Base-by-base conservation (phyloP, 1,140 invertebrate species). In the Brachionus calyciflorus region DNA sequence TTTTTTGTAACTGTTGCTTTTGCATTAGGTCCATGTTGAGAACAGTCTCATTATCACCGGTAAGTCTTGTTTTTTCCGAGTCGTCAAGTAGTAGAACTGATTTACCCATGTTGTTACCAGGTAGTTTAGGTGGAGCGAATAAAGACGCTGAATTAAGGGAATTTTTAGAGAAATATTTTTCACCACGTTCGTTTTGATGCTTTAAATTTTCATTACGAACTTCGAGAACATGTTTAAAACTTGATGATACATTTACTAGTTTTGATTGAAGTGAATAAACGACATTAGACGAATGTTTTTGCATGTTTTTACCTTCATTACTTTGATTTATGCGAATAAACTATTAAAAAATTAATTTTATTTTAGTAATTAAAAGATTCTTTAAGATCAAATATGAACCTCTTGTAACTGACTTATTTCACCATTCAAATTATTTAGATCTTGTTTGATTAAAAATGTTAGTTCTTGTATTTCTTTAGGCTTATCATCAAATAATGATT, bases 401-500 rank as follows among this genome's bases (percentile, higher is more conserved):
- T 86, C 79, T 78, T 87, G 85, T 4, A 89, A 79, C 73, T 85
- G 81, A 10, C 93, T 93, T 81, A 99, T 98, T 87, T 99, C 93
- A 82, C 94, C 91, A 87, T 99, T 98, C 69, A 99, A 87, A 80
- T 91, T 92, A 83, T 90, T 91, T 68, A 99, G 88, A 85, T 99
- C 96, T 80, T 93, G 91, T 87, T 98, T 98, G 30, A 99, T 96
- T 51, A 98, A 96, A 81, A 94, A 94, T 0, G 95, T 98, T 44
- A 99, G 84, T 83, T 98, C 94, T 85, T 99, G 93, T 68, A 99
- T 96, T 87, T 99, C 96, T 77, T 90, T 88, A 51, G 93, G 91
- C 28, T 83, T 83, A 69, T 98, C 96, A 86, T 99, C 94, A 87
- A 99, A 99, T 51, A 99, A 87, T 0, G 94, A 96, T 84, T 95